phyloP scores from a whole-genome alignment of 2,888 invertebrate genomes.

The Tenthredo mesomela region DNA sequence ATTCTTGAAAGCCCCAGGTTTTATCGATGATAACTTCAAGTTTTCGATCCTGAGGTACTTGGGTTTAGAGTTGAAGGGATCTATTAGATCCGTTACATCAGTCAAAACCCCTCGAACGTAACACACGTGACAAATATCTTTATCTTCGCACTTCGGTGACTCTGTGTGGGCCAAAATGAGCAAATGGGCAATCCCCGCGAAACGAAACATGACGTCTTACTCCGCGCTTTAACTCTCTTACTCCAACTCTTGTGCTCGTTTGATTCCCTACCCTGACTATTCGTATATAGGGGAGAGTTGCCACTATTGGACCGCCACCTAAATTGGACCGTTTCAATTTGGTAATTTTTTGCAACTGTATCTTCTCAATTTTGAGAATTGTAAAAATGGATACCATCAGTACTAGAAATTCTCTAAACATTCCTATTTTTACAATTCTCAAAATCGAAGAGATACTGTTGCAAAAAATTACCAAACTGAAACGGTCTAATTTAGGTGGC shows the following conservation, averaged over 20 bases:
- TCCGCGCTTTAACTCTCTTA: neutral
- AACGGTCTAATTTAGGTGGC: no score
- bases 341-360: no score
- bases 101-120: conserved; percentile 56
- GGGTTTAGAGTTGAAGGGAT: conserved; percentile 15
- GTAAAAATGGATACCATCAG: no score
- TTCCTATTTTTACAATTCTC: no score
- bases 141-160: conserved; percentile 48
- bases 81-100: conserved; percentile 55
- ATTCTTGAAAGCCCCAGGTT: conserved; percentile 59
- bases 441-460: no score
- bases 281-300: no score
- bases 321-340: no score
- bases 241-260: neutral
- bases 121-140: conserved; percentile 57
- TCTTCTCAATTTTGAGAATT: no score
- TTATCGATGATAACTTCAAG: conserved; percentile 59
- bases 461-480: no score
- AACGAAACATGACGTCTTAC: conserved; percentile 26
- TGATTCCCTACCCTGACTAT: neutral
- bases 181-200: neutral
- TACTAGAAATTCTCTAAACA: no score
- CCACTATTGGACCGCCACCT: no score
- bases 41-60: conserved; percentile 38
- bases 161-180: neutral